These are phyloP conservation scores for Cheilosia impressa DNA, from an alignment of 2,888 invertebrate genomes.

Conservation along the genomic window DNA sequence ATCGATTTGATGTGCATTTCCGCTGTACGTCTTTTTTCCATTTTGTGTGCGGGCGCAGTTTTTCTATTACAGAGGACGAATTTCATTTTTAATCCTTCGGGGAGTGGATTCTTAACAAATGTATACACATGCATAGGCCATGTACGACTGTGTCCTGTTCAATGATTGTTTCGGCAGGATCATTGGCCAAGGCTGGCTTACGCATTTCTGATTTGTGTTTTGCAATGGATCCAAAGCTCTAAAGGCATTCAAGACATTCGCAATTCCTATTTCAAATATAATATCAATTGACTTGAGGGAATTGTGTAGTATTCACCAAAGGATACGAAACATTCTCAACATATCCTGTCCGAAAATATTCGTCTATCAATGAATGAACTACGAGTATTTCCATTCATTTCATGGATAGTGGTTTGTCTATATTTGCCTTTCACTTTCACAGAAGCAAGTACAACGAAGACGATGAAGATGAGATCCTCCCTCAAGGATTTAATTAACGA, in stretches of 20 bases:
- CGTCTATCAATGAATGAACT: conserved; percentile 44
- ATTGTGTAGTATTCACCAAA: neutral
- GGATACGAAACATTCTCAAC: conserved; percentile 11
- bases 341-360: conserved; percentile 5
- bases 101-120: neutral
- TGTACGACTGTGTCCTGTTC: neutral
- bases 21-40: neutral
- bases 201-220: conserved; percentile 26
- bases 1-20: conserved; percentile 51
- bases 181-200: conserved; percentile 19
- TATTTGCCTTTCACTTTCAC: conserved; percentile 44
- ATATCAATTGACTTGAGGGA: conserved; percentile 21
- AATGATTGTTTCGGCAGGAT: conserved; percentile 38
- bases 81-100: conserved; percentile 24
- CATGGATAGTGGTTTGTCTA: conserved; percentile 24
- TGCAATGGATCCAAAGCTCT: conserved; percentile 10
- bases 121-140: too few species aligned
- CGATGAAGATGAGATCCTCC: conserved; percentile 21
- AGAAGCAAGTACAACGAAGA: neutral
- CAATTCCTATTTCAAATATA: conserved; percentile 12
- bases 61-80: neutral
- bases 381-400: conserved; percentile 32
- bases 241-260: neutral
- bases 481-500: conserved; percentile 73
- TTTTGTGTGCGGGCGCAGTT: neutral